phyloP scores from a whole-genome alignment of 2,113 vertebrate genomes.

The Microtus oregoni region DNA sequence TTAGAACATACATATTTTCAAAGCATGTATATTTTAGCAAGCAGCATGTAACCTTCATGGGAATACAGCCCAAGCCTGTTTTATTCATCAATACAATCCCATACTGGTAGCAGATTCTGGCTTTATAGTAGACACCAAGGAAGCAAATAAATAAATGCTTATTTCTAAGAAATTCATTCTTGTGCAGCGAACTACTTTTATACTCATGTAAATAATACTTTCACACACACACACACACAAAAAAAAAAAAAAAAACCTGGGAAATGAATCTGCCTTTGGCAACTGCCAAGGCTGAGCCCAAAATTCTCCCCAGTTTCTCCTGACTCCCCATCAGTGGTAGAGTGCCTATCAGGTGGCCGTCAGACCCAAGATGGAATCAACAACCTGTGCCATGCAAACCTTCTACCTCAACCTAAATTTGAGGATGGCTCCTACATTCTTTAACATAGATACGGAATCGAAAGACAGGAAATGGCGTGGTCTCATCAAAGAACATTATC shows the following conservation, averaged over 20 bases:
- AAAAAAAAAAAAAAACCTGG: not conserved
- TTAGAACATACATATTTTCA: conserved; percentile 50
- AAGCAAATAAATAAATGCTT: not conserved
- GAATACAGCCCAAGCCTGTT: not conserved
- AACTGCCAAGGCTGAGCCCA: not conserved
- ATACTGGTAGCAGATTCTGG: not conserved
- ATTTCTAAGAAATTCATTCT: not conserved
- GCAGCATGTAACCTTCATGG: conserved; percentile 31
- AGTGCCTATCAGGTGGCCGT: not conserved
- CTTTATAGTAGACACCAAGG: not conserved
- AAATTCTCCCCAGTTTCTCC: not conserved
- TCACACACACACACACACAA: no score
- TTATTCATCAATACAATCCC: not conserved
- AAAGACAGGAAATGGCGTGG: not conserved
- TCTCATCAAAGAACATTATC: not conserved
- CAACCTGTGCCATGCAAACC: not conserved
- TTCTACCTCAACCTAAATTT: not conserved
- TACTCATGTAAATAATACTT: not conserved
- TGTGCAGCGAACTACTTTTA: not conserved
- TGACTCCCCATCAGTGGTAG: not conserved
- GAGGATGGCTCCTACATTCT: not conserved
- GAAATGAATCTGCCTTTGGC: not conserved
- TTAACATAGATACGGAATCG: not conserved
- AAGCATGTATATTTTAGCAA: conserved; percentile 55
- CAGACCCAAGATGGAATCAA: not conserved